Percentiles rank a stretch among this genome's conserved stretches.
These are phyloP conservation scores for Parnassius apollo DNA, from an alignment of 2,888 invertebrate genomes.

Conservation along the genomic window DNA sequence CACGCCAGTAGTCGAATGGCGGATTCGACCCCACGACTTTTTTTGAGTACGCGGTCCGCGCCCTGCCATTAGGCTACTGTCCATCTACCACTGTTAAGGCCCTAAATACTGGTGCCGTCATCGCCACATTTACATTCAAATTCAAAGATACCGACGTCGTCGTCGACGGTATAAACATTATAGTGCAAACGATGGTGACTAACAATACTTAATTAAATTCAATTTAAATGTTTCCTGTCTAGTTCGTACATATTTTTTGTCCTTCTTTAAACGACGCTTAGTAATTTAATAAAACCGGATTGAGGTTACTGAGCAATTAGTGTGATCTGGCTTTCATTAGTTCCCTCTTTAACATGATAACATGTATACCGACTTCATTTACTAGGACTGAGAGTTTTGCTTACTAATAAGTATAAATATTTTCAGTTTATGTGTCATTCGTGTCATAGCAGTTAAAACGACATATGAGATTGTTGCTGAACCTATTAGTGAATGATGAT, in stretches of 20 bases:
- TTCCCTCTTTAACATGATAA: conserved; percentile 30
- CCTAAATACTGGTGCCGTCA: too few species aligned
- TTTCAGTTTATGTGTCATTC: background rate
- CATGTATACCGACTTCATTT: conserved; percentile 7
- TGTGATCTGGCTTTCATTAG: conserved; percentile 21
- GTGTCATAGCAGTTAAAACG: background rate
- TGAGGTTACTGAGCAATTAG: conserved; percentile 27
- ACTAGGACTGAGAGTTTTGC: conserved; percentile 7
- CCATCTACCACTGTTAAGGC: too few species aligned
- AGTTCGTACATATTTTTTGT: background rate
- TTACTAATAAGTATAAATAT: background rate
- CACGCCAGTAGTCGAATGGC: too few species aligned
- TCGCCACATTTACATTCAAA: too few species aligned
- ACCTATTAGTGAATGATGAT: background rate
- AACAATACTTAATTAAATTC: too few species aligned
- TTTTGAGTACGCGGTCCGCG: too few species aligned
- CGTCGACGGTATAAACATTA: too few species aligned
- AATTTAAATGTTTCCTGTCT: conserved; percentile 7
- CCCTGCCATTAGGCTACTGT: too few species aligned
- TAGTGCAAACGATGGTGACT: too few species aligned
- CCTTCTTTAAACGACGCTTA: background rate
- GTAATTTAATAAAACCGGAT: too few species aligned
- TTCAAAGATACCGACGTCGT: too few species aligned
- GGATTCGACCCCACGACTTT: too few species aligned
- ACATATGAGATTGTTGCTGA: background rate